Evolutionary conservation across 2,888 invertebrate genomes (phyloP), one percentile per base, ranked within the genome.

Genomic region (Sminthurides aquaticus): DNA sequence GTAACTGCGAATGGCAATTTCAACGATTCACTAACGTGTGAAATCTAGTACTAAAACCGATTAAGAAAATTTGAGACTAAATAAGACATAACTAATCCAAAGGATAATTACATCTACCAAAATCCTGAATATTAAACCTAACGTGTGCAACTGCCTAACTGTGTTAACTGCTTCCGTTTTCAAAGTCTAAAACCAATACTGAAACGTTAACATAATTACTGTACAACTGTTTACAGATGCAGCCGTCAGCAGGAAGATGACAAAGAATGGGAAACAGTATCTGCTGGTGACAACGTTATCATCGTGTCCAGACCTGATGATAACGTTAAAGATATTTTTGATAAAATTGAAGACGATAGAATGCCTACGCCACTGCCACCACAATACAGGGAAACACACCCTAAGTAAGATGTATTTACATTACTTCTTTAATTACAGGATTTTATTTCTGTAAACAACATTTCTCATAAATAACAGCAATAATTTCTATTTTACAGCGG

Each of bases 311-410:
- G 66, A 54, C 59, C 64, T 8, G 64, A 64, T 55, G 66, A 66
- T 18, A 60, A 60, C 56, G 57, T 49, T 5, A 28, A 52, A 15
- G 59, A 55, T 26, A 64, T 57, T n/a, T 54, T 58, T 48, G 63
- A 68, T 1, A 43, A 60, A 3, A 56, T 56, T 11, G 49, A 67
- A 8, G 67, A 69, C 25, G 62, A 66, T 25, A 49, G 65, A 52
- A 64, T 66, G 57, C 64, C 62, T 29, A 74, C 74, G 3, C 73
- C 73, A 3, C 28, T 72, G n/a, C 74, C 74, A 27, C 74, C 74
- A 3, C 71, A 71, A 59, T 74, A 74, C 65, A 70, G 69, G 49
- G 74, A 70, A 66, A 72, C 72, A 26, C 74, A 74, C 69, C 73
- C 73, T 24, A 73, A 74, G 74, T 74, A 65, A 63, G 67, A n/a